phyloP scores from a whole-genome alignment of 2,113 vertebrate species.

The Bos taurus region ARS-UCD2.0 NC_037348.1:25459001-25459500 shows the following conservation, averaged over 20 bases:
- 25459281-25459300: background rate
- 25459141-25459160: background rate
- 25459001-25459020: background rate
- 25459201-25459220: background rate
- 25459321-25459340: background rate
- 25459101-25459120: background rate
- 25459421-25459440: rapidly evolving
- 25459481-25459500: background rate
- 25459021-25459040: background rate
- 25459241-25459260: background rate
- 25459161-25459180: background rate
- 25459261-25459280: background rate
- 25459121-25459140: background rate
- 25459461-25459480: rapidly evolving
- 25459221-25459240: background rate
- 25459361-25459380: background rate
- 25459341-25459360: background rate
- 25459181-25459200: background rate
- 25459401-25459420: background rate
- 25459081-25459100: background rate
- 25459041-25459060: background rate
- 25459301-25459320: background rate
- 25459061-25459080: background rate
- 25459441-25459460: rapidly evolving
- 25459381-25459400: rapidly evolving